Base-by-base conservation (phyloP, 1,140 invertebrate genomes). In the Scylla paramamosain region DNA sequence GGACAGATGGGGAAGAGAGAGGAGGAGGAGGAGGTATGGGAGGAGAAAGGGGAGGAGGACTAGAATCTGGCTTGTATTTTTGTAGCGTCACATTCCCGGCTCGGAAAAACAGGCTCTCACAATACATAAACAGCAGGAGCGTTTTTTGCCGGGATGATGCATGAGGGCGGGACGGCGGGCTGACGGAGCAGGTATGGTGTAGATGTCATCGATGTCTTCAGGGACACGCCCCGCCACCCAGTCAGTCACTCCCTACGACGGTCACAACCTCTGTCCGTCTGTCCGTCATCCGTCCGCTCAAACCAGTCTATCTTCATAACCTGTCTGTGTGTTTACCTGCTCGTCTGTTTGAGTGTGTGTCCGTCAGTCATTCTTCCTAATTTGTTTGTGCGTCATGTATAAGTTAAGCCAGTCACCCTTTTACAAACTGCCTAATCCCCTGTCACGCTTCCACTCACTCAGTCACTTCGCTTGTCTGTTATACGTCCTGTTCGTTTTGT, bases 121-220 rank as follows among this genome's bases (percentile, higher is more conserved):
- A 77, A 77, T 77, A 77, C 67, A 77, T 77, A 77, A 77, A 77
- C 67, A 77, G 67, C 67, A 20, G 67, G 67, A 59, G 67, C 16
- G 67, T 77, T 77, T 77, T 77, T 77, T 77, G 67, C n/a, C 67
- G 67, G 20, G 67, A 20, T 77, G 67, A 77, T 77, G 25, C 67
- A 77, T 77, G 67, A 77, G 67, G 67, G 25, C 67, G 67, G 67
- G 67, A 77, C 67, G 67, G 67, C 67, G 67, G 20, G 20, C 12
- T 77, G 67, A 77, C 67, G 67, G 67, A n/a, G 67, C 20, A n/a
- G 67, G 20, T n/a, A 77, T 25, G n/a, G 67, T 25, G 20, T 77
- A 77, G 67, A 77, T 77, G 67, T 77, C 67, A 77, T 77, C 67
- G 20, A 59, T 20, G 67, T 25, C 67, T n/a, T n/a, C 20, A 77